Evolutionary conservation across 2,797 vertebrate species (phyloP).

Genomic region (Leptoclinus maculatus): DNA sequence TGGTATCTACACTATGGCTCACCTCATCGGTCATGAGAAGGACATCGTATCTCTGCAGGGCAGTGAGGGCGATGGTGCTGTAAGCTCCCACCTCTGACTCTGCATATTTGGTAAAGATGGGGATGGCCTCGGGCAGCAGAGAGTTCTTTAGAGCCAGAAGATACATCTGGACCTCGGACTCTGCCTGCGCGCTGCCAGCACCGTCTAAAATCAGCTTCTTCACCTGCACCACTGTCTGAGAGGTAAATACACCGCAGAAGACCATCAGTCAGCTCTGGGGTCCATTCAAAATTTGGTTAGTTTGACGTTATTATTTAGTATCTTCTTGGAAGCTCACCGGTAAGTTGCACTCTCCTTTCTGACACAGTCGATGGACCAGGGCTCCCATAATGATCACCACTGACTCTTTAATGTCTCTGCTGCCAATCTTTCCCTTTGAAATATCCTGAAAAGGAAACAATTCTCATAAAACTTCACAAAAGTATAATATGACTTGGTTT

Average conservation of each 20-base stretch:
- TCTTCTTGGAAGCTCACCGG: conserved; percentile 83
- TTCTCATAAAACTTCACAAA: not conserved
- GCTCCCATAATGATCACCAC: conserved; percentile 94
- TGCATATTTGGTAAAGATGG: conserved; percentile 88
- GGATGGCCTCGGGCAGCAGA: conserved; percentile 91
- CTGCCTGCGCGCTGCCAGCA: conserved; percentile 85
- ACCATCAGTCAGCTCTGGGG: not conserved
- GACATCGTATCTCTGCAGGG: conserved; percentile 91
- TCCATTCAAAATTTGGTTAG: not conserved
- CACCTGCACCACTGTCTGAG: conserved; percentile 89
- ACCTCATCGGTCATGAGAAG: conserved; percentile 91
- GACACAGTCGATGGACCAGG: conserved; percentile 91
- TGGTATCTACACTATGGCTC: not conserved
- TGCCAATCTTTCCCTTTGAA: conserved; percentile 89
- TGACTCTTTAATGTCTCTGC: conserved; percentile 92
- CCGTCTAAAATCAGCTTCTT: conserved; percentile 92
- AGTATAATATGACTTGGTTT: not conserved
- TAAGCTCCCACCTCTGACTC: conserved; percentile 89
- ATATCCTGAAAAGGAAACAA: conserved; percentile 81
- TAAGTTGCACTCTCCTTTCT: conserved; percentile 89
- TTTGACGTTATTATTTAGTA: not conserved
- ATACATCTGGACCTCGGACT: conserved; percentile 90
- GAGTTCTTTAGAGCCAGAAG: conserved; percentile 95
- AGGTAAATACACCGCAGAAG: conserved; percentile 21
- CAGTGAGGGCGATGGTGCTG: conserved; percentile 88